Percentiles rank a stretch among this genome's conserved stretches.
phyloP scores from a whole-genome alignment of 37 sponge, comb jelly and placozoan genomes.

The Geodia barretti region DNA sequence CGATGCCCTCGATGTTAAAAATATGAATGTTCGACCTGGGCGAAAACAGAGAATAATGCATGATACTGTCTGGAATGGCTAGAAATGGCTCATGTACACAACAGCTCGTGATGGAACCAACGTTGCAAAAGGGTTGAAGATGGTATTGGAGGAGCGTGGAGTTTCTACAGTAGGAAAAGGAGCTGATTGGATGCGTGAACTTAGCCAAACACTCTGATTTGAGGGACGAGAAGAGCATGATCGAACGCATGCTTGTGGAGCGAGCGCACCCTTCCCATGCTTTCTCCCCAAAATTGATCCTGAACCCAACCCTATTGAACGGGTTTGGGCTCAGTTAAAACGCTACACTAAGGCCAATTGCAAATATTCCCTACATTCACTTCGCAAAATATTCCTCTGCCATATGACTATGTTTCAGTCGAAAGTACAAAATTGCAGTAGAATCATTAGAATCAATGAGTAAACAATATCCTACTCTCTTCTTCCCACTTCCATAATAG shows the following conservation, averaged over 20 bases:
- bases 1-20: constrained; percentile 16
- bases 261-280: neutral
- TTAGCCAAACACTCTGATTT: constrained; percentile 11
- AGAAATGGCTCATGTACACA: constrained; percentile 2
- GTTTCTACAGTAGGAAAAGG: constrained; percentile 15
- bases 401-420: neutral
- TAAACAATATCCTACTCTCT: no score
- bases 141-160: constrained; percentile 21
- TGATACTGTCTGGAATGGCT: neutral
- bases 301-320: constrained; percentile 19
- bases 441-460: no score
- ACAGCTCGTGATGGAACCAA: neutral
- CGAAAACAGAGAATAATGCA: constrained; percentile 23
- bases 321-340: constrained; percentile 26
- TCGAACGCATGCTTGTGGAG: neutral
- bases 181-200: constrained; percentile 20
- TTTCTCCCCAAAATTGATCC: constrained; percentile 24
- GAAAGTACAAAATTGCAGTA: no score
- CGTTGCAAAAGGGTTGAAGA: neutral
- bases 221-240: constrained; percentile 6
- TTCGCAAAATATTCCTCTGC: neutral
- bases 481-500: no score
- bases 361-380: neutral
- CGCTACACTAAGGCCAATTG: constrained; percentile 7
- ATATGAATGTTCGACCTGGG: constrained; percentile 16